Evolutionary conservation across 2,888 invertebrate species (phyloP).

Genomic region (Sphecodes monilicornis): DNA sequence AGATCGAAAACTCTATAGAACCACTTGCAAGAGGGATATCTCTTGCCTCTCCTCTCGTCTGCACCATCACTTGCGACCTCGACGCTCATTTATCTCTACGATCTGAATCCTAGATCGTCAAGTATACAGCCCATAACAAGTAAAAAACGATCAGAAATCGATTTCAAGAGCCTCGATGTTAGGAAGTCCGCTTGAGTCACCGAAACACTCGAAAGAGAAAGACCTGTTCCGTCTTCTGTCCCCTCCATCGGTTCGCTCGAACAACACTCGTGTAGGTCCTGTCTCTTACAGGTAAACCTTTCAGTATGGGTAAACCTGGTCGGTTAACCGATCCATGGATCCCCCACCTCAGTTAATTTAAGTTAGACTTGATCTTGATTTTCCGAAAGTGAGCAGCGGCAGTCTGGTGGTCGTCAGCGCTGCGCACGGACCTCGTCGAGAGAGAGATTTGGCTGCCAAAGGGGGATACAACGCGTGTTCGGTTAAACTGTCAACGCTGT

Average conservation of each 20-base stretch:
- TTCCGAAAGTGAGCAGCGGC: slow-evolving; percentile 29
- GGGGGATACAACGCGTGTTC: slow-evolving; percentile 34
- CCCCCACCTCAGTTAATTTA: slow-evolving; percentile 12
- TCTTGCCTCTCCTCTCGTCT: too few relatives aligned
- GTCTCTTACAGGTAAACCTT: neutral
- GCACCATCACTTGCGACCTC: too few relatives aligned
- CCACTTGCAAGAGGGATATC: too few relatives aligned
- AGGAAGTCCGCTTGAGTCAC: neutral
- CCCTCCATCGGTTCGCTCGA: neutral
- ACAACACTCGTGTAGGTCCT: neutral
- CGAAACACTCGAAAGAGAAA: neutral
- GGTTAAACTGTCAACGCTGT: slow-evolving; percentile 21
- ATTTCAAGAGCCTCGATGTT: neutral
- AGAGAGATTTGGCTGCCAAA: neutral
- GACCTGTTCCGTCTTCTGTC: neutral
- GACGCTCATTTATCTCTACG: too few relatives aligned
- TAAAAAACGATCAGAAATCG: too few relatives aligned
- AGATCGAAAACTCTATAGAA: too few relatives aligned
- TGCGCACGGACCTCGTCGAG: slow-evolving; percentile 30
- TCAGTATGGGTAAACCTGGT: neutral
- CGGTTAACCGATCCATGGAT: slow-evolving; percentile 40
- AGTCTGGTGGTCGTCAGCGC: slow-evolving; percentile 48
- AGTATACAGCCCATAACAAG: neutral
- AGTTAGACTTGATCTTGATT: slow-evolving; percentile 59
- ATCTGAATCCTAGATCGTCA: too few relatives aligned